Evolutionary conservation across 2,888 invertebrate genomes (phyloP), one percentile per base, ranked within the genome.

Genomic region (Drosophila monieri): DNA sequence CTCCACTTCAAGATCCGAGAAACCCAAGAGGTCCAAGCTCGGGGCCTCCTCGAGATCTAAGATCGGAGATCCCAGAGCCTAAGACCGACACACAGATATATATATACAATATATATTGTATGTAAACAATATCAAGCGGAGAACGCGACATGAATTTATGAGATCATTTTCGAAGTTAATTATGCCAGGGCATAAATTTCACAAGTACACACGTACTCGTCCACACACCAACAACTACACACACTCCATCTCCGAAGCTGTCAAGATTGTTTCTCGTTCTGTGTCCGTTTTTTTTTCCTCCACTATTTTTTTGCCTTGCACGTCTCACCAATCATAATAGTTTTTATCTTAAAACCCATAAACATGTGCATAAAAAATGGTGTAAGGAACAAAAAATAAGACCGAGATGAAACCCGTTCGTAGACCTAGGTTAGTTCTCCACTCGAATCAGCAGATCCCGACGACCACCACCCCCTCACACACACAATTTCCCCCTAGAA

Each of bases 161-260:
- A 88, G 83, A 79, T 85, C 89, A 87, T 85, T 79, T 88, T 88
- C 76, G 86, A 85, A 85, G 83, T 81, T 85, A 88, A 85, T 88
- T 85, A 85, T 88, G 85, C 85, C 85, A 74, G 68, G 73, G 88
- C 88, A 81, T 85, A 81, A 85, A 85, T 81, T 81, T 81, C 69
- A 70, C 53, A 71, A 58, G 60, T 23, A 74, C 47, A 54, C 27
- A 60, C 18, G 39, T 18, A 39, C 9, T 35, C 35, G 35, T 35
- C 35, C 35, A 35, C 15, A 48, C 8, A 68, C 15, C 32, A 46
- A 59, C 57, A 73, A 48, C 61, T 61, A n/a, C 58, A 57, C 30
- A 18, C 15, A 41, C 53, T 53, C 47, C 55, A 47, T 39, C 64
- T 18, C 9, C 64, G 46, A 44, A 73, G 77, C 79, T 76, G 73